These are phyloP conservation scores for Nemotelus pantherinus DNA, from an alignment of 2,888 invertebrate genomes.

Conservation along the genomic window DNA sequence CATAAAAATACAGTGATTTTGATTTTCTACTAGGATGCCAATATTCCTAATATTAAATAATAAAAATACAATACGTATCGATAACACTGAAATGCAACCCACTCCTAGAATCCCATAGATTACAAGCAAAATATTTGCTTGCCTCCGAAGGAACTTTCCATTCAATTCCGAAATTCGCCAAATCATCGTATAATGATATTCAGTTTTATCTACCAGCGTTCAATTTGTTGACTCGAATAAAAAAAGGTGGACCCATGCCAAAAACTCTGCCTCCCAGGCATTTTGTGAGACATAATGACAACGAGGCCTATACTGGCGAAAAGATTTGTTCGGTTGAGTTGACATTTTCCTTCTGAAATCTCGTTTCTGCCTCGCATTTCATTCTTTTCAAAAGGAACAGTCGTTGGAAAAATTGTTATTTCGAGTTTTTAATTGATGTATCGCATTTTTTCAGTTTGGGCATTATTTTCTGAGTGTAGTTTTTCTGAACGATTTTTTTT, in stretches of 20 bases:
- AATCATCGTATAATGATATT: background rate
- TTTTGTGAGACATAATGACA: too few relatives aligned
- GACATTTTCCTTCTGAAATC: background rate
- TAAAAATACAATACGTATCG: too few relatives aligned
- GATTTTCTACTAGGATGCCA: too few relatives aligned
- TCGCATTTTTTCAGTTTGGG: background rate
- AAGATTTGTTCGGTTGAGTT: too few relatives aligned
- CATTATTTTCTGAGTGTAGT: background rate
- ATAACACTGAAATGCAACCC: background rate
- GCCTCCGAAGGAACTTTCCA: background rate
- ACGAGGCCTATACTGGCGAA: too few relatives aligned
- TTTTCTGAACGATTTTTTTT: too few relatives aligned
- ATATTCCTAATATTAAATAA: too few relatives aligned
- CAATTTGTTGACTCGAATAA: too few relatives aligned
- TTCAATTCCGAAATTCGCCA: conserved; percentile 11
- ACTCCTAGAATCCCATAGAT: background rate
- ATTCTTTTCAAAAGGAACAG: background rate
- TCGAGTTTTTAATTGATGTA: conserved; percentile 23
- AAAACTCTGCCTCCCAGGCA: too few relatives aligned
- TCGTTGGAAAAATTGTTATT: conserved; percentile 14
- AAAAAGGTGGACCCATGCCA: background rate
- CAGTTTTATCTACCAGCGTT: background rate
- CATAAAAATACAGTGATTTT: too few relatives aligned
- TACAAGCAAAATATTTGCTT: background rate
- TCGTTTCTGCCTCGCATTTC: background rate